Evolutionary conservation across 2,113 vertebrate genomes (phyloP).

Genomic region (Zootoca vivipara): DNA sequence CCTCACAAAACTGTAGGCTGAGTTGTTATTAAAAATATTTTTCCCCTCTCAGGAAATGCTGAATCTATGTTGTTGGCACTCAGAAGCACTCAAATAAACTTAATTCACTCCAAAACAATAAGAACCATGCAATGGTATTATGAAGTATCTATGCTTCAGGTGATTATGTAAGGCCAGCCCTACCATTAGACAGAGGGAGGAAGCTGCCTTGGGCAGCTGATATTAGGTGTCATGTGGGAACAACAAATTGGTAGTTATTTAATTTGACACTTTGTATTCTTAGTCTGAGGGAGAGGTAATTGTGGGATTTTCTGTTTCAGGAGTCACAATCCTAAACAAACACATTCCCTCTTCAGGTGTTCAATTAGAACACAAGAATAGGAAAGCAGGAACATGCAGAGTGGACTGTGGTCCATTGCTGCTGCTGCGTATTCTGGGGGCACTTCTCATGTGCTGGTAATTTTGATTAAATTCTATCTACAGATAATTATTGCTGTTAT

Average conservation of each 20-base stretch:
- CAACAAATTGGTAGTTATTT: not conserved
- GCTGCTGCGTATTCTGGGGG: too few species aligned
- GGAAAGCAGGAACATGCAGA: too few species aligned
- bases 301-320: not conserved
- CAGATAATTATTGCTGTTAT: too few species aligned
- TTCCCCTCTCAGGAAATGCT: not conserved
- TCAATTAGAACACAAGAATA: not conserved
- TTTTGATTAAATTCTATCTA: too few species aligned
- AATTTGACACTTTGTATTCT: not conserved
- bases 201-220: not conserved
- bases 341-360: too few species aligned
- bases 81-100: not conserved
- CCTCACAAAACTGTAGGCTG: not conserved
- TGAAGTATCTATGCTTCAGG: not conserved
- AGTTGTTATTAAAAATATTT: not conserved
- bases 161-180: not conserved
- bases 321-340: not conserved
- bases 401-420: too few species aligned
- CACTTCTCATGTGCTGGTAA: too few species aligned
- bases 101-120: not conserved
- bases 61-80: too few species aligned
- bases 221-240: not conserved
- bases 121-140: not conserved
- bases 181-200: not conserved
- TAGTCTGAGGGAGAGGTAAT: not conserved